Base-by-base conservation (phyloP, 2,888 invertebrate genomes). In the Metopia argyrocephala region DNA sequence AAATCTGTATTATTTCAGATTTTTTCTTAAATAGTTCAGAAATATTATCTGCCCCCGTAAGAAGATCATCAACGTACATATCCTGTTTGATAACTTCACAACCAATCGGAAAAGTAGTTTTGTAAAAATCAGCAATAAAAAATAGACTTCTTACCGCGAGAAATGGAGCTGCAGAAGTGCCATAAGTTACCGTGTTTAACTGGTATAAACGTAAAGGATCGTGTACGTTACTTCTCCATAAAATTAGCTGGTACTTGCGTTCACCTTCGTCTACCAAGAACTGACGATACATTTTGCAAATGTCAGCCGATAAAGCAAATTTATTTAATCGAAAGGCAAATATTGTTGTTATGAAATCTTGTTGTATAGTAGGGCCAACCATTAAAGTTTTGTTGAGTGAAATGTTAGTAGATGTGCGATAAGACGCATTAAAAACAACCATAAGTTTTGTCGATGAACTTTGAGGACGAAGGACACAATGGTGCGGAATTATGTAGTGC, bases 371-470 rank as follows among this genome's bases (percentile, higher is more conserved):
- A 31, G 82, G 81, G 5, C 82, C 79, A 20, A 78, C 66, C 73
- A 81, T 78, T 27, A 82, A 54, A 2, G 70, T 64, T 23, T 83
- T 82, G 56, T 83, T 83, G 23, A 83, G 62, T 0, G 79, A 81
- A 18, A 25, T 54, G 45, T 79, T 82, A 9, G 70, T 25, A 3
- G 82, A 76, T 0, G 76, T 82, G 5, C 52, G 38, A n/a, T 48
- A 64, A 1, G 76, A 76, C 0, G 64, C 79, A 21, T 79, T 79
- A 69, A 80, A 80, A 9, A 70, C 73, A 2, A 76, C 74, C 9
- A 69, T 48, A 2, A 81, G 20, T 23, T 78, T 79, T n/a, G 75
- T 76, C 31, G 82, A 31, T 0, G 57, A 4, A 25, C 76, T 82
- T 9, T 79, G 70, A 6, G 76, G 66, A 4, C 71, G 45, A 6